A percentile compares a stretch with the other conserved stretches of the same genome.
Evolutionary conservation across 1,140 invertebrate species (phyloP).

Genomic region (Rhagoletis pomonella): DNA sequence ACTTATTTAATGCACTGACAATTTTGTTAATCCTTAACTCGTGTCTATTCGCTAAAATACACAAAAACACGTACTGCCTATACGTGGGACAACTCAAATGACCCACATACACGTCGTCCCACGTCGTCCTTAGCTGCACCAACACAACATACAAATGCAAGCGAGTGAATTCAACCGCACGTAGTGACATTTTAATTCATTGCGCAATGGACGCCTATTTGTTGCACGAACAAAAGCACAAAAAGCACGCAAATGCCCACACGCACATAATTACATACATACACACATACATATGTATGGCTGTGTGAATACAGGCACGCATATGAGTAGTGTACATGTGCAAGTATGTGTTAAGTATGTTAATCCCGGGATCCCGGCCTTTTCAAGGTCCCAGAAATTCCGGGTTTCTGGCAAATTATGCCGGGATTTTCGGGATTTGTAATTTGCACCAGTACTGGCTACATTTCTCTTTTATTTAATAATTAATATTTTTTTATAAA

Average conservation of each 20-base stretch:
- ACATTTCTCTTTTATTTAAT: no score
- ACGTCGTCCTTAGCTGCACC: no score
- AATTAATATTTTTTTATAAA: no score
- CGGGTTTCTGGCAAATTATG: no score
- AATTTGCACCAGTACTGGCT: no score
- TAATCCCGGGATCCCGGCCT: no score
- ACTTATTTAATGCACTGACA: neutral
- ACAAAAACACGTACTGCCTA: slow-evolving; percentile 3
- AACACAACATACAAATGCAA: neutral
- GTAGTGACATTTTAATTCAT: slow-evolving; percentile 27
- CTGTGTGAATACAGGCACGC: no score
- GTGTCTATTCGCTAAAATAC: slow-evolving; percentile 28
- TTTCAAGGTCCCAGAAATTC: no score
- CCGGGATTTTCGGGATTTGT: no score
- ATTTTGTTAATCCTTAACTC: slow-evolving; percentile 43
- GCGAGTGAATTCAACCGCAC: neutral
- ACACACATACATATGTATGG: neutral
- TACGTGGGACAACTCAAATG: neutral
- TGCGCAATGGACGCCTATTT: slow-evolving; percentile 38
- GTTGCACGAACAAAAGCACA: slow-evolving; percentile 20
- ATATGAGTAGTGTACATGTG: neutral
- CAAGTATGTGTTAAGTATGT: neutral
- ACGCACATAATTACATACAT: neutral
- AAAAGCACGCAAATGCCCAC: neutral
- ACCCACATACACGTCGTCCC: neutral